Percentiles rank a stretch among this genome's conserved stretches.
phyloP scores from a whole-genome alignment of 2,113 vertebrate genomes.

The Limanda limanda region DNA sequence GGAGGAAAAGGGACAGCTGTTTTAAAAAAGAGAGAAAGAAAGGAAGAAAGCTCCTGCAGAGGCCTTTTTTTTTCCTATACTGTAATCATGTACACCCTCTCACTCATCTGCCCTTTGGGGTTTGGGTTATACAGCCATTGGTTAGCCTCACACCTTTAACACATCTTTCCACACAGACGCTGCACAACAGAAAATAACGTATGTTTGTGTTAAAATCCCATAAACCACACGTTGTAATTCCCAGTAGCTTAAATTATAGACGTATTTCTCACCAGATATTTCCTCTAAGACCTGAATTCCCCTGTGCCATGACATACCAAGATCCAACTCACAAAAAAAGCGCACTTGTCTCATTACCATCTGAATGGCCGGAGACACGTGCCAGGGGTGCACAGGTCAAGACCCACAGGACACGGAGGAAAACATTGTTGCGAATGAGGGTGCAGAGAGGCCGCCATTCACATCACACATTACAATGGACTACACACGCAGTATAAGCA shows the following conservation, averaged over 20 bases:
- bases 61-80: constrained; percentile 31
- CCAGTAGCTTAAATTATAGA: too few species aligned
- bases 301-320: constrained; percentile 37
- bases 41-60: constrained; percentile 15
- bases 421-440: constrained; percentile 56
- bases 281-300: not conserved
- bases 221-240: not conserved
- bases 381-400: constrained; percentile 67
- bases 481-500: constrained; percentile 65
- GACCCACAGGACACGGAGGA: constrained; percentile 58
- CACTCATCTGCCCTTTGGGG: constrained; percentile 6
- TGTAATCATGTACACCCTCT: constrained; percentile 54
- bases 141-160: not conserved
- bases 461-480: constrained; percentile 73
- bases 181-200: not conserved
- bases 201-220: not conserved
- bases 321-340: constrained; percentile 15
- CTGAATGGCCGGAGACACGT: constrained; percentile 71
- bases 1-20: constrained; percentile 54
- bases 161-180: constrained; percentile 20
- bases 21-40: constrained; percentile 26
- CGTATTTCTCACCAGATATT: not conserved
- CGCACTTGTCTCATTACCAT: constrained; percentile 71
- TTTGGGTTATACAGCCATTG: constrained; percentile 14
- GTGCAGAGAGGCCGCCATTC: constrained; percentile 56